Conservation (phyloP, 2,888 invertebrate genomes). For the Tenthredo mesomela region DNA sequence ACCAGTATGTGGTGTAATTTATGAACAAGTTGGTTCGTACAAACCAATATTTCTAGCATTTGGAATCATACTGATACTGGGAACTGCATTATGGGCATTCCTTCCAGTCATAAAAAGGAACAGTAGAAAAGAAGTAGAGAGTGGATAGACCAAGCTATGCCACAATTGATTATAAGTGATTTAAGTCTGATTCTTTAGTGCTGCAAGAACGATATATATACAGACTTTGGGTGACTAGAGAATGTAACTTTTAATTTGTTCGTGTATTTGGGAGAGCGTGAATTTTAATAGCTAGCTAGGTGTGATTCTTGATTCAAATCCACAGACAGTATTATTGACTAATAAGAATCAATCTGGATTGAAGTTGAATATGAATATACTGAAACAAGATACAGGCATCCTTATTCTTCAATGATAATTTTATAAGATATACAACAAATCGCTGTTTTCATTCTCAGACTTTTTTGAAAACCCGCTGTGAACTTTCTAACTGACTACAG, state of each 20-base stretch:
- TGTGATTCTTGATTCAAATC: constrained; percentile 18
- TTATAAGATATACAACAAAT: background rate
- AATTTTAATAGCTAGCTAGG: background rate
- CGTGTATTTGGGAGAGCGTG: background rate
- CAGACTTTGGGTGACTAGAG: background rate
- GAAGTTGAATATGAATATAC: background rate
- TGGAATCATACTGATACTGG: constrained; percentile 86
- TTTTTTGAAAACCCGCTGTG: background rate
- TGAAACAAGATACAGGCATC: background rate
- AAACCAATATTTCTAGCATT: constrained; percentile 87
- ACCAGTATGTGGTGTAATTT: constrained; percentile 88
- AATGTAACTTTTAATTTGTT: background rate
- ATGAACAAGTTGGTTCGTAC: constrained; percentile 83
- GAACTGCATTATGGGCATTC: constrained; percentile 87
- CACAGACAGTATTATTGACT: background rate
- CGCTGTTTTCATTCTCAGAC: background rate
- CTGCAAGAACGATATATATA: background rate
- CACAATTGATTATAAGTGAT: background rate
- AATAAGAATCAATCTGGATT: background rate
- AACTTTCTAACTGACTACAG: background rate
- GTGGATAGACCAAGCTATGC: constrained; percentile 61
- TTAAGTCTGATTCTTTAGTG: background rate
- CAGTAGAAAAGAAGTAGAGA: constrained; percentile 67
- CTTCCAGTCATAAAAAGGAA: constrained; percentile 85
- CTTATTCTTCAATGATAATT: background rate